Evolutionary conservation across 2,113 vertebrate genomes (phyloP), one percentile per base, ranked within the genome.

Genomic region (Phodopus roborovskii): DNA sequence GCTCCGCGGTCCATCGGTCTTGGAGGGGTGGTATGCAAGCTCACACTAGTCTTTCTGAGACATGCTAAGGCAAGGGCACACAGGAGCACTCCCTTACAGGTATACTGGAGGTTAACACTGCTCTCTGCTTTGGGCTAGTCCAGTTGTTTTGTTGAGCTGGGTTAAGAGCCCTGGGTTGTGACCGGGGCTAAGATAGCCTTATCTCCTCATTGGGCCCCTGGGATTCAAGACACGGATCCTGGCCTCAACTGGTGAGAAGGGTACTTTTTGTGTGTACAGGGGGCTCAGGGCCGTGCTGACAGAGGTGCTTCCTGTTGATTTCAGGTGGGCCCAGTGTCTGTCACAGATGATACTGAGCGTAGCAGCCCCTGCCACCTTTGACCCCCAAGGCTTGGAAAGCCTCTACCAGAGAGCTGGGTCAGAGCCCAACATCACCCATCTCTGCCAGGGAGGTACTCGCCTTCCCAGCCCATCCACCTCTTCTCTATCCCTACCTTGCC

Each of bases 391-490:
- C 58, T 16, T 64, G 22, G 58, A 62, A 45, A 36, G n/a, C 16
- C 66, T 48, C 66, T 60, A 62, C 30, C 9, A 17, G 64, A 75
- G 82, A 74, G 62, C 58, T 85, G 83, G 36, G 16, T 42, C 53
- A 50, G 79, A 42, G 60, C 26, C 81, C 12, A 22, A 73, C 26
- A 5, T 33, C 50, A 60, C 33, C 15, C 11, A 0, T 58, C 33
- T 91, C 85, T 79, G 42, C 64, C 60, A 33, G 58, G 58, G 6
- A 64, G 86, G 5, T 5, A 5, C 24, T 45, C 73, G 30, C 85
- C 2, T 1, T 36, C 8, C 53, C 16, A 11, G 0, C 26, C 84
- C 3, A 0, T 19, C 60, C 0, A 3, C 24, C 4, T 12, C 28
- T 30, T 45, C 5, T 85, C 36, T 7, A 3, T 62, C 20, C 2